A percentile compares a stretch with the other conserved stretches of the same genome.
Evolutionary conservation across 2,888 invertebrate species (phyloP).

Genomic region (Aethes cnicana): DNA sequence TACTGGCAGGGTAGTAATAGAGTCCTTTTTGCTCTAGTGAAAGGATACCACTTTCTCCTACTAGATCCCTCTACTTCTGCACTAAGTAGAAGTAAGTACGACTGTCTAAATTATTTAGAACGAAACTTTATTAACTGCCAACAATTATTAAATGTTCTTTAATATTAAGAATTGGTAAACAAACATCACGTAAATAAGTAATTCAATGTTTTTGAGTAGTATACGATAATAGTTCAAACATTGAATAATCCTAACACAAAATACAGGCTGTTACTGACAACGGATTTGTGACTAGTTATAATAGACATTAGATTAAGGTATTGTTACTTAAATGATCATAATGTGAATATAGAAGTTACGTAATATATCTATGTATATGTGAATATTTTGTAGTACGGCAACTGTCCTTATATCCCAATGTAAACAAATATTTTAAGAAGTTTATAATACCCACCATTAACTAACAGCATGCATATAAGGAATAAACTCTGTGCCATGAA

Average conservation of each 20-base stretch:
- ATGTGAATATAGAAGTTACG: slow-evolving; percentile 71
- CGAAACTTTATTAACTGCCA: slow-evolving; percentile 43
- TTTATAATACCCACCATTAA: slow-evolving; percentile 38
- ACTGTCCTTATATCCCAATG: slow-evolving; percentile 50
- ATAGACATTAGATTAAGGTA: slow-evolving; percentile 57
- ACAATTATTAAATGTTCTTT: slow-evolving; percentile 39
- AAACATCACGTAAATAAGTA: slow-evolving; percentile 14
- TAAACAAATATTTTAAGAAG: slow-evolving; percentile 35
- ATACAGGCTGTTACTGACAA: slow-evolving; percentile 77
- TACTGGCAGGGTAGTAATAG: too few relatives aligned
- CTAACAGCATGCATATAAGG: slow-evolving; percentile 32
- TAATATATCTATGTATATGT: slow-evolving; percentile 61
- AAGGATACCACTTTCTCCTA: too few relatives aligned
- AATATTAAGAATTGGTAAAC: slow-evolving; percentile 28
- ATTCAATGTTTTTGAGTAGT: slow-evolving; percentile 18
- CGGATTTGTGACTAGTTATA: slow-evolving; percentile 77
- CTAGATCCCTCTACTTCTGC: too few relatives aligned
- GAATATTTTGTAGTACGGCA: slow-evolving; percentile 60
- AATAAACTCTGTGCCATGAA: slow-evolving; percentile 45
- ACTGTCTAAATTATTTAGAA: slow-evolving; percentile 14
- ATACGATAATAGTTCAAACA: slow-evolving; percentile 38
- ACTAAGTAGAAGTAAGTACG: too few relatives aligned
- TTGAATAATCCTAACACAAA: slow-evolving; percentile 53
- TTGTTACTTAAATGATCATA: slow-evolving; percentile 71
- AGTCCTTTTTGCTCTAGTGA: too few relatives aligned